Base-by-base conservation (phyloP, 2,113 vertebrate species). In the Muntiacus muntjak region DNA sequence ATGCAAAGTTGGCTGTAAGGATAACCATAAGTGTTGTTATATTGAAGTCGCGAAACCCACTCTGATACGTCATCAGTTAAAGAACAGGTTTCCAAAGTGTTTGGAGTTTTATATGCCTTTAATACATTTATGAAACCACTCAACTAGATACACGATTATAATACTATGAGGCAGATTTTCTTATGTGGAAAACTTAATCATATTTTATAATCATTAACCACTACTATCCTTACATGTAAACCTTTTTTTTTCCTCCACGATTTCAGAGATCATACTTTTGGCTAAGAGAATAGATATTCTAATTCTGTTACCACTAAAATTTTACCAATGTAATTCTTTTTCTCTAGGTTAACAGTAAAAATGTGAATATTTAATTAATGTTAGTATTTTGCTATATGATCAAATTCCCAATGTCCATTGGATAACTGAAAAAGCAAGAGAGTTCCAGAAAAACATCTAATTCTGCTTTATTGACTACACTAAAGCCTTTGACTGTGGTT, bases 311-410 rank as follows among this genome's bases (percentile, higher is more conserved):
- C 5, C n/a, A 88, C 55, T 78, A 62, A 64, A 10, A 74, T 40
- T 83, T 60, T 94, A 55, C 45, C 2, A 92, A 33, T 11, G 6
- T 55, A 79, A 90, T 87, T n/a, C 15, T 88, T 89, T 76, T 82
- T 58, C 45, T 94, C 15, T 6, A 87, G 62, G 43, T 16, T 13
- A 71, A 78, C 10, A 89, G 7, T 82, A 96, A 96, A 96, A 91
- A 71, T 85, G 2, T 97, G 15, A 50, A 95, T 93, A 90, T 57
- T 86, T 90, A 95, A 89, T 88, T 94, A 88, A 89, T 86, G 43
- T 91, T 93, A 60, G n/a, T 2, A 55, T 85, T 93, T 93, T 78
- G 2, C n/a, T 93, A 23, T 76, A 40, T 71, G 67, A 71, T 71
- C 67, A 40, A 71, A 71, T 71, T 23, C 5, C 67, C n/a, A 71